These are phyloP conservation scores for Drosophila repleta DNA, from an alignment of 1,140 invertebrate species.

Conservation along the genomic window DNA sequence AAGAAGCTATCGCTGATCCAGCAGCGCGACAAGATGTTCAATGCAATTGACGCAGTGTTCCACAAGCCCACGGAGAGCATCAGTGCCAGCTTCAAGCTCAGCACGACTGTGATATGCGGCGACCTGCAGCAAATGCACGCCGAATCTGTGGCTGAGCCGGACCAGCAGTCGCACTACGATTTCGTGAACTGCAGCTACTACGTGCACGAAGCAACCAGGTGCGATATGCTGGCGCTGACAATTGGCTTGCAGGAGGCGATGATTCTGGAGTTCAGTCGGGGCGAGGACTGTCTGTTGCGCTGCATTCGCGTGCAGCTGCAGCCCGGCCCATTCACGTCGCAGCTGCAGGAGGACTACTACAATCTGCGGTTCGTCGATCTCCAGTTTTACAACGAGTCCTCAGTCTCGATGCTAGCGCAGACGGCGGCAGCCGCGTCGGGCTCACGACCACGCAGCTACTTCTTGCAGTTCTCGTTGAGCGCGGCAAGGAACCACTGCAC, in stretches of 20 bases:
- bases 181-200: conserved; percentile 77
- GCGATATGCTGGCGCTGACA: conserved; percentile 69
- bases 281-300: conserved; percentile 49
- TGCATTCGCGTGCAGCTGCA: conserved; percentile 67
- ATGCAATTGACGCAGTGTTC: conserved; percentile 89
- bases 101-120: conserved; percentile 85
- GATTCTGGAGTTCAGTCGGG: conserved; percentile 66
- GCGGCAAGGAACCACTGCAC: conserved; percentile 83
- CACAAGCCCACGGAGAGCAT: conserved; percentile 88
- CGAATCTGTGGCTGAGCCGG: conserved; percentile 48
- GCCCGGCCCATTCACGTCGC: conserved; percentile 74
- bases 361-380: conserved; percentile 77
- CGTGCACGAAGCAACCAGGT: conserved; percentile 52
- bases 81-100: conserved; percentile 86
- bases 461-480: conserved; percentile 88
- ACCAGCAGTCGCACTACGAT: conserved; percentile 70
- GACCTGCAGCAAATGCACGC: conserved; percentile 42
- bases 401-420: conserved; percentile 90
- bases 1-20: conserved; percentile 92
- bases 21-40: conserved; percentile 90
- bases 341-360: conserved; percentile 60
- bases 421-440: conserved; percentile 83
- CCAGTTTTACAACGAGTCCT: conserved; percentile 92
- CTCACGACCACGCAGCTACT: conserved; percentile 85
- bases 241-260: conserved; percentile 65